Conservation (phyloP, 2,888 invertebrate species). For the Chirona hameri region DNA sequence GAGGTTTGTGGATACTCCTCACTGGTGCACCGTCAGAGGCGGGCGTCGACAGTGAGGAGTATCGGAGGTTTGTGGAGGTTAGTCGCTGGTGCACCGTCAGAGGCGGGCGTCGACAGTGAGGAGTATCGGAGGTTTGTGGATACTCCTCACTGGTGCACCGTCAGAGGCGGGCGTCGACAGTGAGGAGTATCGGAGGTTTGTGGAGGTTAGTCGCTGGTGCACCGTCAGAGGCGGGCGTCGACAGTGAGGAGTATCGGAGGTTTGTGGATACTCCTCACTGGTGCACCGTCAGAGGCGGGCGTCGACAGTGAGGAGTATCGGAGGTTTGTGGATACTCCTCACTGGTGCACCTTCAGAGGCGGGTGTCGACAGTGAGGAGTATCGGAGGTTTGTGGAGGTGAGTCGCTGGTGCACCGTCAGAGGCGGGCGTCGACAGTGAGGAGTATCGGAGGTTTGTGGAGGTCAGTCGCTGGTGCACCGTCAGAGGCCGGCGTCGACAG, state of each 20-base stretch:
- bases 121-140: constrained; percentile 64
- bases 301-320: constrained; percentile 65
- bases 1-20: constrained; percentile 61
- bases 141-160: too few species aligned
- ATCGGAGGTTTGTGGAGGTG: constrained; percentile 61
- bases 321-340: constrained; percentile 61
- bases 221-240: constrained; percentile 67
- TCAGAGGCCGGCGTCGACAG: constrained; percentile 67
- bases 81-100: too few species aligned
- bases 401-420: too few species aligned
- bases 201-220: too few species aligned
- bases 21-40: too few species aligned
- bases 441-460: constrained; percentile 64
- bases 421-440: constrained; percentile 64
- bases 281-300: constrained; percentile 71
- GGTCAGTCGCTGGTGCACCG: too few species aligned
- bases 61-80: constrained; percentile 61
- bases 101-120: constrained; percentile 64
- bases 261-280: too few species aligned
- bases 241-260: constrained; percentile 63
- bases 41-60: constrained; percentile 65
- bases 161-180: constrained; percentile 67
- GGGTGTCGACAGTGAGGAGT: constrained; percentile 65
- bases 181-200: constrained; percentile 63
- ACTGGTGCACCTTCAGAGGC: too few species aligned